Evolutionary conservation across 1,140 invertebrate genomes (phyloP).

Genomic region (Limonius californicus): DNA sequence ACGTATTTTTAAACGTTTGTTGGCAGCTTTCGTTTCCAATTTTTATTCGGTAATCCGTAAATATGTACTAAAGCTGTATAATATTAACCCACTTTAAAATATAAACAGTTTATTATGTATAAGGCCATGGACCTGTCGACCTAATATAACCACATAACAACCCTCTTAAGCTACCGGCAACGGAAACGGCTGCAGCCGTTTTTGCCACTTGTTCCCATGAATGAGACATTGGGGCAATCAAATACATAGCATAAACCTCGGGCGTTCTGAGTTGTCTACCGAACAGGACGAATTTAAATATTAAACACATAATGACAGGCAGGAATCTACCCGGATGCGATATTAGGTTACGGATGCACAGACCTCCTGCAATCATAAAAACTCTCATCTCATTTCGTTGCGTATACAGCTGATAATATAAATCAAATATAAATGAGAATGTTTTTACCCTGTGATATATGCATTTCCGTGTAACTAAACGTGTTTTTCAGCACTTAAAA

Average conservation of each 20-base stretch:
- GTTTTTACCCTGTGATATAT: no score
- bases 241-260: neutral
- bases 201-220: constrained; percentile 21
- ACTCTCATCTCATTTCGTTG: no score
- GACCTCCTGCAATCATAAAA: neutral
- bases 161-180: constrained; percentile 2
- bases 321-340: constrained; percentile 8
- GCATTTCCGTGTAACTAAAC: no score
- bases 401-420: no score
- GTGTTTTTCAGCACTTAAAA: no score
- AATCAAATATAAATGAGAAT: no score
- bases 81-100: no score
- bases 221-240: neutral
- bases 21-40: no score
- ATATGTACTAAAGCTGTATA: no score
- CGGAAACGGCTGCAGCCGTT: constrained; percentile 22
- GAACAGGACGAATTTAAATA: neutral
- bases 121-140: neutral
- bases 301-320: constrained; percentile 18
- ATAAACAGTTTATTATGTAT: no score
- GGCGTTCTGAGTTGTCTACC: neutral
- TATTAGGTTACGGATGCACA: constrained; percentile 10
- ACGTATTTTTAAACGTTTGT: no score
- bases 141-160: constrained; percentile 3
- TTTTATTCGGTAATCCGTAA: no score